Conservation (phyloP, 2,113 vertebrate genomes). For the Hyperoodon ampullatus region DNA sequence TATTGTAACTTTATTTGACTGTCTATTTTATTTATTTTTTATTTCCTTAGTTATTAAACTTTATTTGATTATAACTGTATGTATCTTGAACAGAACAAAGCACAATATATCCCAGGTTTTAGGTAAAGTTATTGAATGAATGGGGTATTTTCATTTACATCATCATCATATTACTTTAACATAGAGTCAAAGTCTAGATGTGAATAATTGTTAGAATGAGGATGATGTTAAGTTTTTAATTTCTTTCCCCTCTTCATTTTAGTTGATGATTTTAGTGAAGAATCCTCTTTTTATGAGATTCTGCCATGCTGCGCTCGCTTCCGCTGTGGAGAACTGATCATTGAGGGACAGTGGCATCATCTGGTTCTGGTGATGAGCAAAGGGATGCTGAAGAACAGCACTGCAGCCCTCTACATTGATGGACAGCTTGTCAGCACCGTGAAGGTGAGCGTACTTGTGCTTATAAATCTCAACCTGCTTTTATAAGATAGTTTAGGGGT, state of each 20-base stretch:
- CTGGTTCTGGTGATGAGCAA: constrained; percentile 98
- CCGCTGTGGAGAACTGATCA: constrained; percentile 95
- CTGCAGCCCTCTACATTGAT: constrained; percentile 95
- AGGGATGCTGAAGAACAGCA: constrained; percentile 99
- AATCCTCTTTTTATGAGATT: constrained; percentile 98
- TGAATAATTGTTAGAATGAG: neutral
- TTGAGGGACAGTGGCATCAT: constrained; percentile 99
- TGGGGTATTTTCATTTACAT: neutral
- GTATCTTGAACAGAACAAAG: neutral
- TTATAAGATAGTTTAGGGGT: neutral
- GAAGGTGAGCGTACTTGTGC: constrained; percentile 87
- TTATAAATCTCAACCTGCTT: neutral
- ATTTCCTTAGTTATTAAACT: neutral
- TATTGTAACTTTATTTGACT: neutral
- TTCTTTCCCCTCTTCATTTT: constrained; percentile 60
- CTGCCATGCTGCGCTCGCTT: constrained; percentile 97
- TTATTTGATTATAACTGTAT: neutral
- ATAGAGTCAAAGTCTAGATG: neutral
- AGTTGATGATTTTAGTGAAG: constrained; percentile 97
- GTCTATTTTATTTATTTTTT: neutral
- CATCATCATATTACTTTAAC: neutral
- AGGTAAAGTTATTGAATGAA: neutral
- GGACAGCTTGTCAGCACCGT: constrained; percentile 96
- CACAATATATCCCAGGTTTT: neutral
- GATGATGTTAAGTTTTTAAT: neutral